phyloP scores from a whole-genome alignment of 2,113 vertebrate species.

The Channa maculata region DNA sequence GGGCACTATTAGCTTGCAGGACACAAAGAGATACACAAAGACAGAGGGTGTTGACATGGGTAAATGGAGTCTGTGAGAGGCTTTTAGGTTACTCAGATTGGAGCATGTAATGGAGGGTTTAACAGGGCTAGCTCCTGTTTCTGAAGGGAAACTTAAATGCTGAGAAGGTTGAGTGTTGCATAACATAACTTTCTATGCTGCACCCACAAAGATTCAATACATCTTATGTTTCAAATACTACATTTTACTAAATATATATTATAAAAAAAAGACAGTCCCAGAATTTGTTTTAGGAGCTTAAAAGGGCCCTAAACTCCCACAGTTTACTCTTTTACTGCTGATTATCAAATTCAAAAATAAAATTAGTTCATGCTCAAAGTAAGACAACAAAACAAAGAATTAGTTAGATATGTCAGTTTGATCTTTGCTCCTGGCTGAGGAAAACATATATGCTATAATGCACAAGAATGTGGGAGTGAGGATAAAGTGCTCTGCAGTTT shows the following conservation, averaged over 20 bases:
- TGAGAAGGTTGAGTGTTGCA: conserved; percentile 14
- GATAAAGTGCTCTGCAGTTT: conserved; percentile 53
- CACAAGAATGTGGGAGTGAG: conserved; percentile 34
- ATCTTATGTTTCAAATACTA: conserved; percentile 12
- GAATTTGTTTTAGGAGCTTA: background rate
- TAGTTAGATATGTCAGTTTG: conserved; percentile 23
- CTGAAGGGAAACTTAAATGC: conserved; percentile 7
- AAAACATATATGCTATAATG: conserved; percentile 60
- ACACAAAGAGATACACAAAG: conserved; percentile 40
- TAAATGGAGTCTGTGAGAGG: conserved; percentile 48
- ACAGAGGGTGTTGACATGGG: conserved; percentile 27
- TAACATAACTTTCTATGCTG: conserved; percentile 2
- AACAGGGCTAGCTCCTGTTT: conserved; percentile 21
- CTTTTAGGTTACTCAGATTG: conserved; percentile 43
- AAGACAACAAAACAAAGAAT: conserved; percentile 13
- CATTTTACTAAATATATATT: background rate
- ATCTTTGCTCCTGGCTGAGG: conserved; percentile 50
- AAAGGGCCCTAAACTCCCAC: background rate
- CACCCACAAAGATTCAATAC: background rate
- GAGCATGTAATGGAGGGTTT: conserved; percentile 39
- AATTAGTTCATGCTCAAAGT: background rate
- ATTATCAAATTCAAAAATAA: background rate
- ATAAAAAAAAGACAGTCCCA: background rate
- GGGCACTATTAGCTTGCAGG: conserved; percentile 31
- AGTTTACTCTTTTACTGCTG: background rate